These are phyloP conservation scores for Spodoptera littoralis DNA, from an alignment of 2,888 invertebrate species.

Conservation along the genomic window DNA sequence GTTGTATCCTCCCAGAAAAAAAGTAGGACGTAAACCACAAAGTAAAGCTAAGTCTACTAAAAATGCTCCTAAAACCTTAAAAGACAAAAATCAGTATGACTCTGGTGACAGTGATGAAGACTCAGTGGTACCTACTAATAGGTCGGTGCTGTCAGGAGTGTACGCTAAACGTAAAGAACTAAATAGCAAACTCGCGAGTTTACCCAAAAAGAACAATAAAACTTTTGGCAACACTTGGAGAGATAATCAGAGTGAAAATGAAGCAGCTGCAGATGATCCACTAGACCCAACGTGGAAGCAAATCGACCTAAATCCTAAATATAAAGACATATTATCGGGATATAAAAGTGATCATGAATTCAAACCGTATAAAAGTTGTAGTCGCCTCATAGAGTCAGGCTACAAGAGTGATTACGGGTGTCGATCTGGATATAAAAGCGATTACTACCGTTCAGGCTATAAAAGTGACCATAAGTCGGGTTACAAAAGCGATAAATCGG, in stretches of 20 bases:
- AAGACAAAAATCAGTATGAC: conserved; percentile 84
- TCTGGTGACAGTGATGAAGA: conserved; percentile 82
- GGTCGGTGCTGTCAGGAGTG: conserved; percentile 84
- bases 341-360: conserved; percentile 90
- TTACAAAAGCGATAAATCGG: conserved; percentile 89
- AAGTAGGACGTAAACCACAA: conserved; percentile 91
- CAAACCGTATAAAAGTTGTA: conserved; percentile 86
- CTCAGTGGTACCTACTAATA: conserved; percentile 72
- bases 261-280: conserved; percentile 87
- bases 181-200: conserved; percentile 80
- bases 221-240: conserved; percentile 81
- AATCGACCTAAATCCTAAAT: conserved; percentile 90
- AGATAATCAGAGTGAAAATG: conserved; percentile 86
- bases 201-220: conserved; percentile 80
- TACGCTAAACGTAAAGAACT: conserved; percentile 87
- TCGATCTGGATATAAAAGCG: conserved; percentile 86
- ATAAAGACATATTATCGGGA: conserved; percentile 89
- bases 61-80: conserved; percentile 78
- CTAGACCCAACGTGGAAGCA: conserved; percentile 91
- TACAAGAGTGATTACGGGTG: conserved; percentile 90
- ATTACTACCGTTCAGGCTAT: conserved; percentile 88
- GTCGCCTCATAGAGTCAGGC: conserved; percentile 87
- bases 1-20: conserved; percentile 93
- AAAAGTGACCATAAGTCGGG: conserved; percentile 90
- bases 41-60: conserved; percentile 77